Conservation (phyloP, 2,888 invertebrate genomes). For the Trachelus stipa region DNA sequence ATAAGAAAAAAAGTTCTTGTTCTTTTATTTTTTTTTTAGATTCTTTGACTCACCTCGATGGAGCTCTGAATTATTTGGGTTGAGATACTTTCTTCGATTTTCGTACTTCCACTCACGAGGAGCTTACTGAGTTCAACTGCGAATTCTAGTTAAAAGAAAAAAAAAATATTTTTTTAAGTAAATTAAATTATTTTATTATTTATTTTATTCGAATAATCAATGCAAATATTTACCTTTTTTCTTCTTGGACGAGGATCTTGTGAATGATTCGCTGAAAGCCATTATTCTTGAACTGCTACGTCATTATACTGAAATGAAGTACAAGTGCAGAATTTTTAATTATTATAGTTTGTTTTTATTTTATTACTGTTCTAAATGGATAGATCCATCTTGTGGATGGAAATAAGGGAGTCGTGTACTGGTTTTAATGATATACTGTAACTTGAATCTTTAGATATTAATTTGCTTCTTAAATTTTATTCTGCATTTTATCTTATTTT, state of each 20-base stretch:
- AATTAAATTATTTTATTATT: slow-evolving; percentile 7
- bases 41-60: slow-evolving; percentile 33
- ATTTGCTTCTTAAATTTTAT: not conserved
- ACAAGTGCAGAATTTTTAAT: not conserved
- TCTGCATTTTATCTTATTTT: not conserved
- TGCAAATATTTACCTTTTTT: slow-evolving; percentile 48
- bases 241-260: slow-evolving; percentile 44
- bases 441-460: not conserved
- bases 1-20: not conserved
- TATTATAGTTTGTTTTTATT: not conserved
- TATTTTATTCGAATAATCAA: slow-evolving; percentile 11
- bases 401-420: not conserved
- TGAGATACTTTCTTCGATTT: slow-evolving; percentile 41
- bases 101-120: slow-evolving; percentile 40
- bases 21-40: not conserved
- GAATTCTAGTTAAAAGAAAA: slow-evolving; percentile 37
- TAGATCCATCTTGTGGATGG: not conserved
- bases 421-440: not conserved
- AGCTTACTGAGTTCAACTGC: slow-evolving; percentile 48
- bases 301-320: slow-evolving; percentile 52
- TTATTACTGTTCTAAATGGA: not conserved
- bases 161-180: slow-evolving; percentile 10
- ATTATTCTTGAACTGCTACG: slow-evolving; percentile 46
- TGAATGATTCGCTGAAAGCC: slow-evolving; percentile 50
- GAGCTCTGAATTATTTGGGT: slow-evolving; percentile 32